Base-by-base conservation (phyloP, 2,888 invertebrate genomes). In the Sycophila texana region DNA sequence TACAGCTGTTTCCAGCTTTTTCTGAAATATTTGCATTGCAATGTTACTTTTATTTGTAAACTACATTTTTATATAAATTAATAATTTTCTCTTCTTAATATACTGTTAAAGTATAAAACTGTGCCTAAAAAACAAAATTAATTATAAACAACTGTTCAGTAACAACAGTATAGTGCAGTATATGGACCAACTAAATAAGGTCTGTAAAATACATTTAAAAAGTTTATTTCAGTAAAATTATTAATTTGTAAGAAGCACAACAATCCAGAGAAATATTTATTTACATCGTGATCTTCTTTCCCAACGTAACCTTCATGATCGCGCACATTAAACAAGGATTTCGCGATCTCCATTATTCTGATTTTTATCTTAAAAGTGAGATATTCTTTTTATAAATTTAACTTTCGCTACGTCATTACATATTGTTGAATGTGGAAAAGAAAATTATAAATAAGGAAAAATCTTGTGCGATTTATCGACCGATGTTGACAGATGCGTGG, bases 231-330 rank as follows among this genome's bases (percentile, higher is more conserved):
- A 26, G 3, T 22, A 16, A 58, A n/a, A 58, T 5, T 4, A 74
- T 30, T 39, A 61, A 47, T 39, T 18, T 22, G 1, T 49, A n/a
- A 65, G 53, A 57, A 4, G 26, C 10, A 63, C 2, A 4, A 22
- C 49, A 5, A 30, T 39, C 72, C 16, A 5, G 16, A 39, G 13
- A 70, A 65, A 51, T n/a, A 67, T 60, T 55, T 82, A 91, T 92
- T 92, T 92, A 95, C 95, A 89, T 93, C 93, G 88, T 96, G 95
- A 89, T 96, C 96, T 89, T 95, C 95, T 88, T 95, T 95, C 74
- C 96, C 96, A 85, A 96, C 96, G 91, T 98, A 98, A 85, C 98
- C 98, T 85, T 95, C 97, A 88, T 96, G 96, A 88, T 96, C 95
- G 83, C 97, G 93, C 70, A 94, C 94, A 84, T 95, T 95, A 91